Percentiles rank a stretch among this genome's conserved stretches.
phyloP scores from a whole-genome alignment of 2,113 vertebrate genomes.

The Oceanodroma tethys region DNA sequence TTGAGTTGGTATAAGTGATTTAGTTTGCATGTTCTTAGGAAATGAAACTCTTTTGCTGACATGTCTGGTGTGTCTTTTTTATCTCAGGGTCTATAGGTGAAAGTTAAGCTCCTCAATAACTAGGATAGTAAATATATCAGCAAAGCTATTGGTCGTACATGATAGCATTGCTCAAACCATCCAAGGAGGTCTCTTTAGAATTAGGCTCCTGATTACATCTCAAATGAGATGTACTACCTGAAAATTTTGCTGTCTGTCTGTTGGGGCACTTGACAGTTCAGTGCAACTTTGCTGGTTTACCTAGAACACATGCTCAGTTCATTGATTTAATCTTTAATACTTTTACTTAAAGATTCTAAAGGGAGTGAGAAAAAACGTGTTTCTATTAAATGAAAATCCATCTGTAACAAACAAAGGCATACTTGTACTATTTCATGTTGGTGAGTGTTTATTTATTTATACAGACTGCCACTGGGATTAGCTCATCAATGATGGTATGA shows the following conservation, averaged over 20 bases:
- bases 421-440: background rate
- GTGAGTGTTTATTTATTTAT: background rate
- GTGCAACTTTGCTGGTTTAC: background rate
- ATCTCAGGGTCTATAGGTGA: background rate
- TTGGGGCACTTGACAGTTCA: background rate
- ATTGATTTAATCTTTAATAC: background rate
- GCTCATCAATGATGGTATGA: background rate
- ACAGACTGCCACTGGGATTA: background rate
- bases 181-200: background rate
- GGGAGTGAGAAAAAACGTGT: background rate
- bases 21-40: background rate
- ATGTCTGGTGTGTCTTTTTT: background rate
- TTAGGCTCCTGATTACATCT: background rate
- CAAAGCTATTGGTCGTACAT: background rate
- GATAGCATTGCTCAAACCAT: background rate
- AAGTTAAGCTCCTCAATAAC: background rate
- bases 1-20: rapidly evolving
- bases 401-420: background rate
- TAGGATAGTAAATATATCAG: background rate
- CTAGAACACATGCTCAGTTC: background rate
- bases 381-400: background rate
- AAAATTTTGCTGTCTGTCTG: background rate
- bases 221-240: background rate
- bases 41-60: background rate
- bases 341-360: background rate